A percentile compares a stretch with the other conserved stretches of the same genome.
Conservation (phyloP, 2,797 vertebrate species). For the Eutrigla gurnardus region DNA sequence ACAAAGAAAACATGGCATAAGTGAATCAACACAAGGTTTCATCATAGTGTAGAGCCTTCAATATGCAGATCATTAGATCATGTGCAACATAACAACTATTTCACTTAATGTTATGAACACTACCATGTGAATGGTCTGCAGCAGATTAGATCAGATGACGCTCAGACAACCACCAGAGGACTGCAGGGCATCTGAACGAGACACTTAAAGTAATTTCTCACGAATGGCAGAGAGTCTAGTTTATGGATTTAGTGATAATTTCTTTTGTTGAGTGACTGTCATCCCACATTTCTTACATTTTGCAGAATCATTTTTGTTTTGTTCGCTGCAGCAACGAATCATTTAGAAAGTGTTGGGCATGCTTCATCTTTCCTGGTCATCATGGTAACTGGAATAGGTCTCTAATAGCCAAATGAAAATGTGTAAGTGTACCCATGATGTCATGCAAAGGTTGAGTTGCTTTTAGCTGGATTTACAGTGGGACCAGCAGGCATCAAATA, state of each 20-base stretch:
- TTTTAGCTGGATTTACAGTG: constrained; percentile 11
- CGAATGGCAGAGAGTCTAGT: background rate
- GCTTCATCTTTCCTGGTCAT: constrained; percentile 17
- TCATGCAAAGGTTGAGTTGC: constrained; percentile 16
- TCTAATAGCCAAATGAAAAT: constrained; percentile 21
- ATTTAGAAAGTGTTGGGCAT: background rate
- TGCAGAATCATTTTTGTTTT: background rate
- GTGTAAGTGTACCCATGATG: constrained; percentile 12
- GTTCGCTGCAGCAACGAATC: background rate
- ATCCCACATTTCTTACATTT: constrained; percentile 26
- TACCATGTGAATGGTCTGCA: constrained; percentile 10
- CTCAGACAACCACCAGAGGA: background rate
- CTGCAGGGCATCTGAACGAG: constrained; percentile 8
- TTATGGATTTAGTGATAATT: too few species aligned
- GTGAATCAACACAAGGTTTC: background rate
- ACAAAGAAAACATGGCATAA: background rate
- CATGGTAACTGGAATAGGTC: background rate
- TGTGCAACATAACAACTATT: background rate
- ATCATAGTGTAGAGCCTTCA: background rate
- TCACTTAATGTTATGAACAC: background rate
- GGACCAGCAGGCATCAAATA: constrained; percentile 21
- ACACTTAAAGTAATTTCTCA: background rate
- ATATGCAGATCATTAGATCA: constrained; percentile 3
- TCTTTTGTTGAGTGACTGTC: too few species aligned
- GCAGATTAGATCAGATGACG: background rate